phyloP scores from a whole-genome alignment of 2,797 vertebrate genomes.

The Chaunax sp. region DNA sequence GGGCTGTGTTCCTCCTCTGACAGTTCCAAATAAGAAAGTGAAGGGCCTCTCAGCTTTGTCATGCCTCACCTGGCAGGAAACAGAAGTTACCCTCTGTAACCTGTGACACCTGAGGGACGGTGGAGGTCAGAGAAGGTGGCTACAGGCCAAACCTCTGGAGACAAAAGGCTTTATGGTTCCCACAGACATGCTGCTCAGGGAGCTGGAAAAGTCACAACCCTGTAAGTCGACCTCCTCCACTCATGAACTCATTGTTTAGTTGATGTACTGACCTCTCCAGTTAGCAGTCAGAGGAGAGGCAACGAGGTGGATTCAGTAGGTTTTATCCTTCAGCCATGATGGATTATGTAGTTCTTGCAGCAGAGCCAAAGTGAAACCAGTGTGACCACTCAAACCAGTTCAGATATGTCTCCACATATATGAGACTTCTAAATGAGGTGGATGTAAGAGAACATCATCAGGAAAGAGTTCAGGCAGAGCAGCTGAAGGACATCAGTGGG shows the following conservation, averaged over 20 bases:
- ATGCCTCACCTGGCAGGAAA: constrained; percentile 50
- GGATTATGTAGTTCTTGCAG: no score
- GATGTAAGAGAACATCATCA: not conserved
- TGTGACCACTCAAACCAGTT: no score
- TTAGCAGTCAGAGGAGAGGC: no score
- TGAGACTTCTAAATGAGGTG: no score
- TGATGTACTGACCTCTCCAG: no score
- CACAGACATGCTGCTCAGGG: constrained; percentile 6
- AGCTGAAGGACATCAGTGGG: no score
- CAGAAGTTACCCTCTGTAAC: constrained; percentile 40
- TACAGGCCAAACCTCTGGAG: constrained; percentile 21
- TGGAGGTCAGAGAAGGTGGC: constrained; percentile 52
- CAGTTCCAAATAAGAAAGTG: constrained; percentile 41
- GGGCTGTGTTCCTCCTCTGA: constrained; percentile 13
- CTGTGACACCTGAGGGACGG: constrained; percentile 37
- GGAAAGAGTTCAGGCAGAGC: not conserved
- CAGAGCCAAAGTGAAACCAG: no score
- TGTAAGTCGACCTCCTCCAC: not conserved
- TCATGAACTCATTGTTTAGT: no score
- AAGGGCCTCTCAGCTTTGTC: constrained; percentile 39
- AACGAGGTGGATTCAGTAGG: no score
- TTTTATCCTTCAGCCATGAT: no score
- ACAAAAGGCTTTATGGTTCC: constrained; percentile 36
- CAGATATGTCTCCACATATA: no score
- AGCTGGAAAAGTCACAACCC: not conserved